Evolutionary conservation across 2,113 vertebrate genomes (phyloP).

Genomic region (Archilochus colubris): DNA sequence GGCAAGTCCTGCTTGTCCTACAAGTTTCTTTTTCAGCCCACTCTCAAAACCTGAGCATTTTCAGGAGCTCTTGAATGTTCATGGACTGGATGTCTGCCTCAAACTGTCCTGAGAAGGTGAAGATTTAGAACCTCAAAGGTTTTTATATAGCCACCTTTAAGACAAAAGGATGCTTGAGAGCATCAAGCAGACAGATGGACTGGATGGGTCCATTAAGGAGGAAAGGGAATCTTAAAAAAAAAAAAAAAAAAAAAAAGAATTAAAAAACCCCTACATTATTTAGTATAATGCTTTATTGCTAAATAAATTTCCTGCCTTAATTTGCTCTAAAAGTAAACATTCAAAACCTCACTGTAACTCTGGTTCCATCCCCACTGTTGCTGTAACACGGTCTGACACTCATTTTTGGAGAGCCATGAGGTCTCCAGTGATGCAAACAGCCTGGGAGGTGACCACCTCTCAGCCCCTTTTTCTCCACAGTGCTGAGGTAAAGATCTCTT

Average conservation of each 20-base stretch:
- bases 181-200: neutral
- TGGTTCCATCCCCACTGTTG: neutral
- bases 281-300: neutral
- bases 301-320: neutral
- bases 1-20: neutral
- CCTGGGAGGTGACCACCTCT: neutral
- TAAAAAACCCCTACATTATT: neutral
- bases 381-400: neutral
- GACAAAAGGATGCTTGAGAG: neutral
- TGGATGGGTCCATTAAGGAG: neutral
- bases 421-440: neutral
- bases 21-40: neutral
- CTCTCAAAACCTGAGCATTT: neutral
- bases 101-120: neutral
- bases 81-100: too few relatives aligned
- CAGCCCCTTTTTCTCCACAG: rapidly evolving
- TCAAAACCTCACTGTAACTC: neutral
- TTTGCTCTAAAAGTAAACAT: neutral
- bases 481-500: neutral
- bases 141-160: neutral
- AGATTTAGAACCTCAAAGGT: neutral
- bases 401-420: neutral
- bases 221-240: neutral
- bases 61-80: neutral
- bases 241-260: too few relatives aligned